Evolutionary conservation across 2,113 vertebrate genomes (phyloP).

Genomic region (Ophthalmolycus amberensis): DNA sequence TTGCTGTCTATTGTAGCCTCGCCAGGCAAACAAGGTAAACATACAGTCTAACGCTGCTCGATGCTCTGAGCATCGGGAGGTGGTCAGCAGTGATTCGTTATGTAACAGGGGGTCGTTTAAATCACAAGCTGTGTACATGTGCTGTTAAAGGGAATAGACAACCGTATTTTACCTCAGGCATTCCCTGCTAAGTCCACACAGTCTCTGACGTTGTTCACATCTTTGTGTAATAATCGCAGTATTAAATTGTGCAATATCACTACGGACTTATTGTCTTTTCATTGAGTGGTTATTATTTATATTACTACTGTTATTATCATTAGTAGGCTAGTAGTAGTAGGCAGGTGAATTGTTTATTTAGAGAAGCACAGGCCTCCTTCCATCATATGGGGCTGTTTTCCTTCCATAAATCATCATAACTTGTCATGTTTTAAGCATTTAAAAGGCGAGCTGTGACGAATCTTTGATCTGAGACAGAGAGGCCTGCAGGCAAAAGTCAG

Average conservation of each 20-base stretch:
- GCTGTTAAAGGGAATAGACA: constrained; percentile 72
- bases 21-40: constrained; percentile 51
- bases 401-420: constrained; percentile 41
- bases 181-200: constrained; percentile 71
- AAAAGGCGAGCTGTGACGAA: constrained; percentile 46
- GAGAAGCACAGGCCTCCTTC: not conserved
- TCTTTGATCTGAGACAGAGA: constrained; percentile 62
- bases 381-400: not conserved
- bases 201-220: constrained; percentile 71
- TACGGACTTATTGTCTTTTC: constrained; percentile 71
- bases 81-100: constrained; percentile 63
- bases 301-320: constrained; percentile 7
- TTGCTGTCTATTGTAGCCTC: constrained; percentile 65
- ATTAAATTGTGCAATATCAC: constrained; percentile 84
- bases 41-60: constrained; percentile 51
- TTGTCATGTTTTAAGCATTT: constrained; percentile 41
- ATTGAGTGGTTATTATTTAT: constrained; percentile 58
- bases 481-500: constrained; percentile 49
- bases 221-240: constrained; percentile 80
- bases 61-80: constrained; percentile 40
- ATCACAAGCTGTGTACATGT: constrained; percentile 74
- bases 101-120: constrained; percentile 70
- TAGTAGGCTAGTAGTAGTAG: not conserved
- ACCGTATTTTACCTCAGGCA: constrained; percentile 77
- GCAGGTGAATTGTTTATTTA: not conserved